Conservation (phyloP, 23 tunicate species). For the Diplosoma virens region DNA sequence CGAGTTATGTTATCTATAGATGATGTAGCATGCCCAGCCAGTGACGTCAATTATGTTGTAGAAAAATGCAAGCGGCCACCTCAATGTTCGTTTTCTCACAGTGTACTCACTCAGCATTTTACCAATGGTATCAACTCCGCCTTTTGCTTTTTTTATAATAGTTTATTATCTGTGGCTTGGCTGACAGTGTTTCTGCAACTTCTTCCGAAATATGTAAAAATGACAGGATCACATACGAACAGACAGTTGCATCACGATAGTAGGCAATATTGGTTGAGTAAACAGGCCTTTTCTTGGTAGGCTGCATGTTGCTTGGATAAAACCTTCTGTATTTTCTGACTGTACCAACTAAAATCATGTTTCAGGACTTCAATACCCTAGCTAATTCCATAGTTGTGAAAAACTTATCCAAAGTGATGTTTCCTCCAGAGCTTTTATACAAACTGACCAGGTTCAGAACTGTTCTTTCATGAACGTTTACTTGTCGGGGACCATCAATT, state of each 20-base stretch:
- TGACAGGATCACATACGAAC: too few relatives aligned
- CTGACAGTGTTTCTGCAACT: not conserved
- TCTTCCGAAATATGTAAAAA: not conserved
- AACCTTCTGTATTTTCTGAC: not conserved
- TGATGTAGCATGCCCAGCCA: too few relatives aligned
- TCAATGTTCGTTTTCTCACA: not conserved
- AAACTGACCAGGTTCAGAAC: too few relatives aligned
- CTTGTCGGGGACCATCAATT: not conserved
- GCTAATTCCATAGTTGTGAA: not conserved
- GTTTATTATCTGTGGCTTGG: too few relatives aligned
- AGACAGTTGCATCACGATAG: too few relatives aligned
- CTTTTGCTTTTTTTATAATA: not conserved
- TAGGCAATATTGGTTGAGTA: too few relatives aligned
- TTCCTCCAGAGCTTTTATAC: too few relatives aligned
- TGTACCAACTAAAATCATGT: too few relatives aligned
- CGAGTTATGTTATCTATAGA: constrained; percentile 6
- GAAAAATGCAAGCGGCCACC: not conserved
- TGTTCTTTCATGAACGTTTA: not conserved
- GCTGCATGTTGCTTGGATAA: not conserved
- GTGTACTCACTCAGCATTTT: constrained; percentile 19
- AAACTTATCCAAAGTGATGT: not conserved
- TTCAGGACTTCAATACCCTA: not conserved
- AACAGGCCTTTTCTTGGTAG: too few relatives aligned
- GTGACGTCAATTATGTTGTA: too few relatives aligned
- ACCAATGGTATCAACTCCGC: not conserved